Percentiles rank a stretch among this genome's conserved stretches.
Evolutionary conservation across 2,797 vertebrate genomes (phyloP).

Genomic region (Simalia tracyae): DNA sequence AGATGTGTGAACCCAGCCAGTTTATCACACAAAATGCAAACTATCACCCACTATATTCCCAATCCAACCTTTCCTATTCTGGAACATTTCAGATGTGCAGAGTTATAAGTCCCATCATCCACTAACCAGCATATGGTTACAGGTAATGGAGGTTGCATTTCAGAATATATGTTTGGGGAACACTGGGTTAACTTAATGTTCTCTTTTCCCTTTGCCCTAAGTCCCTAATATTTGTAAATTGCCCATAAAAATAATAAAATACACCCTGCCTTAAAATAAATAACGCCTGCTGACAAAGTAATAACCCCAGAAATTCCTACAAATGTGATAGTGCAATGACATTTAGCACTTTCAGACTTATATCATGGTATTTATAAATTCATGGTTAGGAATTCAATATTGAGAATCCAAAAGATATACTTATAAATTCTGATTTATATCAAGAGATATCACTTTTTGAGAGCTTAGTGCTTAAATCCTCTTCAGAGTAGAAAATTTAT

Average conservation of each 20-base stretch:
- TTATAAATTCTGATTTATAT: slow-evolving; percentile 11
- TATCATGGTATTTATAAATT: neutral
- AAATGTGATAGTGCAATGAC: neutral
- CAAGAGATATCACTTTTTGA: neutral
- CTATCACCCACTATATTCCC: neutral
- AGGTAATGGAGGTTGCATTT: neutral
- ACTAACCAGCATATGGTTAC: neutral
- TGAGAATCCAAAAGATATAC: neutral
- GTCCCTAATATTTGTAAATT: neutral
- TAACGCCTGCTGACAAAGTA: neutral
- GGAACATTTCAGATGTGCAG: neutral
- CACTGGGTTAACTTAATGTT: neutral
- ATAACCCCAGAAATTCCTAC: neutral
- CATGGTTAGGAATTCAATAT: neutral
- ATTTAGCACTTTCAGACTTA: neutral
- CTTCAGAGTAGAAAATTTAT: slow-evolving; percentile 46
- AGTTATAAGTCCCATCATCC: neutral
- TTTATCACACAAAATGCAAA: neutral
- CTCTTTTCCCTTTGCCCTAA: neutral
- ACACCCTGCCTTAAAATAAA: neutral
- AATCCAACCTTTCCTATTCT: neutral
- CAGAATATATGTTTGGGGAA: neutral
- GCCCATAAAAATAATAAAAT: neutral
- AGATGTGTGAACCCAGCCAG: neutral
- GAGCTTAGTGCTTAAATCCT: slow-evolving; percentile 8